A percentile compares a stretch with the other conserved stretches of the same genome.
Evolutionary conservation across 2,797 vertebrate genomes (phyloP).

Genomic region (Fundulus diaphanus): DNA sequence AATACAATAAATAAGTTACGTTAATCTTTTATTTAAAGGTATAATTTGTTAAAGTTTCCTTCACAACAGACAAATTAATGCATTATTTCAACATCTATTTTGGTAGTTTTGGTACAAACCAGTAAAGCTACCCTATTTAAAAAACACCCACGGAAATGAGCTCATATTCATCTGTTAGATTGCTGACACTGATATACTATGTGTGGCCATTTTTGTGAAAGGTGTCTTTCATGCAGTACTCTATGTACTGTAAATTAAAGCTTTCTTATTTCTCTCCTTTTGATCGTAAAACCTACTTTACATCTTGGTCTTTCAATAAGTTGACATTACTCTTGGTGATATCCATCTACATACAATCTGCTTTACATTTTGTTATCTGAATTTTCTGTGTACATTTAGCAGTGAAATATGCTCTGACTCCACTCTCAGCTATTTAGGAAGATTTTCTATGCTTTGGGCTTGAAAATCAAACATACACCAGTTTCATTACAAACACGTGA

Average conservation of each 20-base stretch:
- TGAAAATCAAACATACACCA: slow-evolving; percentile 23
- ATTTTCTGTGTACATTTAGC: slow-evolving; percentile 23
- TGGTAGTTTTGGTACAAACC: too few species aligned
- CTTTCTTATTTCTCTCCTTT: background rate
- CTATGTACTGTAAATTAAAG: background rate
- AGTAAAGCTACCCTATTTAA: too few species aligned
- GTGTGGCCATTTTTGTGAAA: background rate
- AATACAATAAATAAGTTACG: background rate
- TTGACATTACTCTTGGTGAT: background rate
- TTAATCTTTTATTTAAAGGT: background rate
- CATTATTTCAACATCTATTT: too few species aligned
- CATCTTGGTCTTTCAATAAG: background rate
- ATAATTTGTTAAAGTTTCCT: background rate
- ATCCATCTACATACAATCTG: background rate
- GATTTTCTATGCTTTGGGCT: slow-evolving; percentile 32
- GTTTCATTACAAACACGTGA: slow-evolving; percentile 56
- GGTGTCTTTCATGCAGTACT: too few species aligned
- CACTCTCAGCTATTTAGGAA: slow-evolving; percentile 32
- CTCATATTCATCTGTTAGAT: background rate
- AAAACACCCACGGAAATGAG: too few species aligned
- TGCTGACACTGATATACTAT: background rate
- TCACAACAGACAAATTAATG: background rate
- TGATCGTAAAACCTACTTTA: background rate
- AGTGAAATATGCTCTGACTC: slow-evolving; percentile 30
- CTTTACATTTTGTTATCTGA: slow-evolving; percentile 24